These are phyloP conservation scores for Dinoponera quadriceps DNA, from an alignment of 1,140 invertebrate genomes.

Conservation along the genomic window DNA sequence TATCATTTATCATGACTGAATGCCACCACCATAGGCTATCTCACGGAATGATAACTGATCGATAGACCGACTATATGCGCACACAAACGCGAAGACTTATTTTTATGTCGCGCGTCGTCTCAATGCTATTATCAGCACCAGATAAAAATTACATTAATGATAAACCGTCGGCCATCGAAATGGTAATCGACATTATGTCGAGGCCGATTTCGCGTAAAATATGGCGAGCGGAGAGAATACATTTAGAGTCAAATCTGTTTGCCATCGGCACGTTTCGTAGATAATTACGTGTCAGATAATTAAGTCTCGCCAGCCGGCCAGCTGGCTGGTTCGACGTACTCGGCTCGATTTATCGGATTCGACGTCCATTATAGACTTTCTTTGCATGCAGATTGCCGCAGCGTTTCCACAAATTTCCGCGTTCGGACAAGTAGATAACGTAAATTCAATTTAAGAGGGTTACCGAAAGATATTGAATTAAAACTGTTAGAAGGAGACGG, in stretches of 20 bases:
- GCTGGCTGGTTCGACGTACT: neutral
- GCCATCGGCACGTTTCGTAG: neutral
- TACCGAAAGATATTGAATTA: neutral
- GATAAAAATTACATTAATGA: neutral
- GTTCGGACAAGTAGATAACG: constrained; percentile 25
- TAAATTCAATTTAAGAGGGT: constrained; percentile 25
- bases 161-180: neutral
- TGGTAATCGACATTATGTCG: neutral
- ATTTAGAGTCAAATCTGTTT: neutral
- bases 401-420: constrained; percentile 3
- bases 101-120: neutral
- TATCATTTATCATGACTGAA: constrained; percentile 31
- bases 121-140: neutral
- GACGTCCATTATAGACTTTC: constrained; percentile 19
- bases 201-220: neutral
- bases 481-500: neutral
- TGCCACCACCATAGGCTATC: neutral
- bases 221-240: neutral
- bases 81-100: neutral
- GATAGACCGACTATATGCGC: neutral
- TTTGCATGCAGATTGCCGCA: constrained; percentile 1
- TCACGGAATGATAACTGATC: neutral
- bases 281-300: constrained; percentile 24
- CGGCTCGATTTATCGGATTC: constrained; percentile 5
- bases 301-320: neutral